phyloP scores from a whole-genome alignment of 2,113 vertebrate species.

The Amphilophus citrinellus region DNA sequence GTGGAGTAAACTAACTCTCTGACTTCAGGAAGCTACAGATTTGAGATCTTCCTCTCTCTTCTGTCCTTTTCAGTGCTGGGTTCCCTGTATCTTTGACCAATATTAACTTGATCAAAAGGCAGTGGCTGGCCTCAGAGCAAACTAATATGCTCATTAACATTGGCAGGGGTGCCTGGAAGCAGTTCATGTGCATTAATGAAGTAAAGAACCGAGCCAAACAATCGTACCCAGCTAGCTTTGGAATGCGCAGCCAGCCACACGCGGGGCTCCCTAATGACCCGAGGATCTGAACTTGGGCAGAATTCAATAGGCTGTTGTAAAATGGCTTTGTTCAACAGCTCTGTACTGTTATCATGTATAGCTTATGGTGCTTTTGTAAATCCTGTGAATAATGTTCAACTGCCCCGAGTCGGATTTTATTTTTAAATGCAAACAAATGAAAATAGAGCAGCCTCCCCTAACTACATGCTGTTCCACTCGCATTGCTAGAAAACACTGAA shows the following conservation, averaged over 20 bases:
- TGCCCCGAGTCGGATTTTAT: constrained; percentile 60
- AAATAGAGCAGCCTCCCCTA: constrained; percentile 44
- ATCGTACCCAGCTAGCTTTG: constrained; percentile 58
- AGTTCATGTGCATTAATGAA: constrained; percentile 80
- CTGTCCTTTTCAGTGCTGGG: constrained; percentile 30
- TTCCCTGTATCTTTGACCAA: constrained; percentile 62
- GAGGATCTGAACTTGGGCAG: constrained; percentile 58
- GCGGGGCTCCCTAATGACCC: constrained; percentile 73
- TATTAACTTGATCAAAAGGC: constrained; percentile 80
- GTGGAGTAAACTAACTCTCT: constrained; percentile 23
- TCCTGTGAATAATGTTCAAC: constrained; percentile 69
- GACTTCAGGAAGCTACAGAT: constrained; percentile 48
- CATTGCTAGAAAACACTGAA: constrained; percentile 42
- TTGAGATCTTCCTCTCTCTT: constrained; percentile 33
- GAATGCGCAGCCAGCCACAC: constrained; percentile 70
- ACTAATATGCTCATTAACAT: constrained; percentile 81
- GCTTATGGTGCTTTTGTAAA: constrained; percentile 65
- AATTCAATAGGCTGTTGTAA: constrained; percentile 68
- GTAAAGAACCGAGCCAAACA: constrained; percentile 74
- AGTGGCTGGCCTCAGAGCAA: constrained; percentile 66
- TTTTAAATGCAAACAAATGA: constrained; percentile 70
- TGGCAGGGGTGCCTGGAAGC: constrained; percentile 72
- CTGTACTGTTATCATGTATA: constrained; percentile 54
- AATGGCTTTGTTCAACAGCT: constrained; percentile 70
- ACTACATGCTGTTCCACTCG: constrained; percentile 57